phyloP scores from a whole-genome alignment of 2,797 vertebrate genomes.

The Gallinago nigripennis region DNA sequence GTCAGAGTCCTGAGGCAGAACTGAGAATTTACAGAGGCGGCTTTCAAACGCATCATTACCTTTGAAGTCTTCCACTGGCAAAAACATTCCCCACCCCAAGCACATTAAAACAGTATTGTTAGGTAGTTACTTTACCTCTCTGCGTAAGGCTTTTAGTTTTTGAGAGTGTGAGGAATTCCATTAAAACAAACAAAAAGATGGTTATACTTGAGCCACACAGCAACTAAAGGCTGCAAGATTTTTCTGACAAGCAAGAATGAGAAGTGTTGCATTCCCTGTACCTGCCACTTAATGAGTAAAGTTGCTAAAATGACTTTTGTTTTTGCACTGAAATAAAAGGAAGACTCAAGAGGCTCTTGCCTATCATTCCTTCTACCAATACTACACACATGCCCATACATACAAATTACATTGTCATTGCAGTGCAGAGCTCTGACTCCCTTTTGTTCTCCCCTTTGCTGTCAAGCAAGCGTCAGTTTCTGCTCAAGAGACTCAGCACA shows the following conservation, averaged over 20 bases:
- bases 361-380: neutral
- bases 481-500: neutral
- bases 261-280: neutral
- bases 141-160: neutral
- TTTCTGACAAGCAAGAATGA: neutral
- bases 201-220: neutral
- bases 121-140: neutral
- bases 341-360: neutral
- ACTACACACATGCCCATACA: neutral
- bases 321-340: neutral
- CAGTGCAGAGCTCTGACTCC: neutral
- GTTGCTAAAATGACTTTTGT: neutral
- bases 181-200: neutral
- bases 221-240: neutral
- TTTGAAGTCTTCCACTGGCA: neutral
- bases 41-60: neutral
- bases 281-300: neutral
- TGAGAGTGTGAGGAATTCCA: neutral
- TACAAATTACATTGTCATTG: neutral
- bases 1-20: neutral
- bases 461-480: neutral
- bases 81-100: neutral
- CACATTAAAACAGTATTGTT: neutral
- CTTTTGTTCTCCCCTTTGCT: neutral
- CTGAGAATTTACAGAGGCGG: neutral